Evolutionary conservation across 2,113 vertebrate genomes (phyloP), one percentile per base, ranked within the genome.

Genomic region (Psammodynastes pulverulentus): DNA sequence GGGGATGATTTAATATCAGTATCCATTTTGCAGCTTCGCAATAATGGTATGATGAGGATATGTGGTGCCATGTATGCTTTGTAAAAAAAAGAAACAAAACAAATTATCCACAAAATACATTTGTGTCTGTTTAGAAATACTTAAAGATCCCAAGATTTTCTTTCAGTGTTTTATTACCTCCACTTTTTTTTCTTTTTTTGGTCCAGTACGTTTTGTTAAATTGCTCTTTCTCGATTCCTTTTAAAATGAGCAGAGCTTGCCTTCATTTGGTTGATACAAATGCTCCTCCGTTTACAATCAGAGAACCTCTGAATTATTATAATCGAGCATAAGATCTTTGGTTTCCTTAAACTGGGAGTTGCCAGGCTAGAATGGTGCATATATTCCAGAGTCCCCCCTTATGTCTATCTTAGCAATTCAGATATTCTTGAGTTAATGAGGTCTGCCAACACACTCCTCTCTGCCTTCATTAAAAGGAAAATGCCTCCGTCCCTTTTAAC

Each of bases 391-490:
- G 95, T 95, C 91, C 93, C 96, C 96, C 97, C 96, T 97, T 96
- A 95, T 95, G 97, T 96, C 94, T 95, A 93, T 94, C 96, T 97
- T 95, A 96, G 98, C 98, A 98, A 97, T 96, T 96, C 29, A 97
- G 95, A 92, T 97, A 95, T 94, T 97, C 95, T 96, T 89, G 84
- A 93, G 94, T 94, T 90, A 89, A 96, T 91, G 85, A 96, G 94
- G 94, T 95, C 87, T 94, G 94, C 93, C 95, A 54, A 94, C 94
- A 13, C 34, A 96, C 95, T 96, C 97, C 97, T 97, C 94, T 96
- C 96, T 96, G 97, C 97, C 97, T 97, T 96, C 98, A 98, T 98
- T 97, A 96, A 97, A 97, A 96, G 92, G 95, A 97, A 56, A 98
- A 96, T 96, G 95, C 96, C 96, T 95, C 34, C 72, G 3, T 96